Evolutionary conservation across 2,888 invertebrate genomes (phyloP).

Genomic region (Argyresthia albistria): DNA sequence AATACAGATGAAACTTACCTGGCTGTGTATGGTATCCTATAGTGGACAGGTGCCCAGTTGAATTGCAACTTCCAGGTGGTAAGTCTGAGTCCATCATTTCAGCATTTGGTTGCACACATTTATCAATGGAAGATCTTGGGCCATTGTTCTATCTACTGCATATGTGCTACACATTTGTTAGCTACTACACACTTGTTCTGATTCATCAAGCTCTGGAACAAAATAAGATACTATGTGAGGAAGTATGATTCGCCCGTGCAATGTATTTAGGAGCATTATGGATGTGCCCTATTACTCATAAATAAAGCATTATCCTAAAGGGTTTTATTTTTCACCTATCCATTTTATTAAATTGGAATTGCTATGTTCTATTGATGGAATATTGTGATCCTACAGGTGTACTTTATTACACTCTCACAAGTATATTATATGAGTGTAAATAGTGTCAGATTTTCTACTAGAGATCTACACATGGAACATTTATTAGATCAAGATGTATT

Average conservation of each 20-base stretch:
- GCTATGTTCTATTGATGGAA: too few species aligned
- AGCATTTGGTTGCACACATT: conserved; percentile 9
- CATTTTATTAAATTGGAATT: too few species aligned
- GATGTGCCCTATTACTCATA: too few species aligned
- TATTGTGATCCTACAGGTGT: too few species aligned
- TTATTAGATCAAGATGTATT: too few species aligned
- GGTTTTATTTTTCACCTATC: too few species aligned
- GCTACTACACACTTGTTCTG: conserved; percentile 2
- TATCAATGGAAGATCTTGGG: conserved; percentile 5
- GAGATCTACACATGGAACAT: too few species aligned
- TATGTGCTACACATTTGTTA: conserved; percentile 22
- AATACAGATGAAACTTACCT: conserved; percentile 25
- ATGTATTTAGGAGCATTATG: too few species aligned
- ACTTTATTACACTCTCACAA: too few species aligned
- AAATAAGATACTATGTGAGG: conserved; percentile 7
- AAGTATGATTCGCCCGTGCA: conserved; percentile 11
- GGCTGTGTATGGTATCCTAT: conserved; percentile 62
- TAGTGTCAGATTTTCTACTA: too few species aligned
- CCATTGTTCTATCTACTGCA: conserved; percentile 26
- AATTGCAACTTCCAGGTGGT: conserved; percentile 66
- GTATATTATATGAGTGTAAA: too few species aligned
- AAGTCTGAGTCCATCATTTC: conserved; percentile 53
- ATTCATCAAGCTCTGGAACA: conserved; percentile 2
- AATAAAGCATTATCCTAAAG: too few species aligned
- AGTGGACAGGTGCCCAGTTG: conserved; percentile 66